phyloP scores from a whole-genome alignment of 2,797 vertebrate genomes.

The Tenualosa thibaudeaui region DNA sequence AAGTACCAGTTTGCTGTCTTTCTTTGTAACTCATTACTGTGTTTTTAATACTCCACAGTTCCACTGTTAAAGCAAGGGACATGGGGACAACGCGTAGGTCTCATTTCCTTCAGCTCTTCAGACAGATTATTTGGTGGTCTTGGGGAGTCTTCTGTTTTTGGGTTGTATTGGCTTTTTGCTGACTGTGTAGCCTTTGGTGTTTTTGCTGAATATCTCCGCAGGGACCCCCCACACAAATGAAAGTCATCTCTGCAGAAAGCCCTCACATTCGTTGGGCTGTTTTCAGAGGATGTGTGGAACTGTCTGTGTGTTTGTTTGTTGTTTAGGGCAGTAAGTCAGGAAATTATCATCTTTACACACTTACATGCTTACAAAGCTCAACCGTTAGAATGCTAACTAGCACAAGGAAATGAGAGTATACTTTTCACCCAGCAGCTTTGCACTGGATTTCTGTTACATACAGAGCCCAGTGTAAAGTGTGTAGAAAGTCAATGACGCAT shows the following conservation, averaged over 20 bases:
- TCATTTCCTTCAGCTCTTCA: background rate
- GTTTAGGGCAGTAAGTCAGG: too few relatives aligned
- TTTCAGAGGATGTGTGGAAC: background rate
- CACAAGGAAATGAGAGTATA: too few relatives aligned
- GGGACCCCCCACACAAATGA: background rate
- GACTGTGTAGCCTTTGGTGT: constrained; percentile 4
- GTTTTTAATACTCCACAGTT: background rate
- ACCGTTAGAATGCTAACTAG: too few relatives aligned
- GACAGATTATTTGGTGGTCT: background rate
- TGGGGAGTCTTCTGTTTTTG: background rate
- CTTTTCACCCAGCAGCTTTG: too few relatives aligned
- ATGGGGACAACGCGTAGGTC: background rate
- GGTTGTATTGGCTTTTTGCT: background rate
- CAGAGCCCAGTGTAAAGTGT: too few relatives aligned
- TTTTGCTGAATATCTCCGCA: background rate
- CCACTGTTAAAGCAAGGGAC: background rate
- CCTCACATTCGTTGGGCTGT: background rate
- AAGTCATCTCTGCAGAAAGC: background rate
- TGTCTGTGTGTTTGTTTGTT: too few relatives aligned
- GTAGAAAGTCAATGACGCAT: background rate
- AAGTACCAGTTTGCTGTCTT: constrained; percentile 7
- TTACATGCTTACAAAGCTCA: too few relatives aligned
- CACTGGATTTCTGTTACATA: too few relatives aligned
- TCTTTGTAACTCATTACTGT: background rate
- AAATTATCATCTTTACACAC: too few relatives aligned